Evolutionary conservation across 2,797 vertebrate species (phyloP).

Genomic region (Cyprinodon diabolis): DNA sequence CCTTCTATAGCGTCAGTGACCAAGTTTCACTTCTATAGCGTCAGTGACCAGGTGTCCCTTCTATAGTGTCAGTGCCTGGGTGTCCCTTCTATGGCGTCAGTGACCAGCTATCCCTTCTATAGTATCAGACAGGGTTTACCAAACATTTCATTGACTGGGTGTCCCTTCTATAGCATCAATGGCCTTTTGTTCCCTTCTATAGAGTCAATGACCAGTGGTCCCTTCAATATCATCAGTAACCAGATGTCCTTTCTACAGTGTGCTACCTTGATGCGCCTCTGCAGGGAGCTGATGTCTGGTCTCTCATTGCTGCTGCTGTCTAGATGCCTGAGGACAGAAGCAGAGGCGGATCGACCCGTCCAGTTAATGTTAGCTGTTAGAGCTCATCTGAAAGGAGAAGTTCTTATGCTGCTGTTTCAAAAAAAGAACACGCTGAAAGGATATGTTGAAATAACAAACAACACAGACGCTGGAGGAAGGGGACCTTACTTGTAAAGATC

Average conservation of each 20-base stretch:
- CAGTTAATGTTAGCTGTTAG: background rate
- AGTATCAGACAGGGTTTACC: no score
- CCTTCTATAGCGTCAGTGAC: no score
- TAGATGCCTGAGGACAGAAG: constrained; percentile 84
- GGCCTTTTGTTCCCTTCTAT: no score
- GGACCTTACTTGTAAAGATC: constrained; percentile 95
- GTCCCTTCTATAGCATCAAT: no score
- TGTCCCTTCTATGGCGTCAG: no score
- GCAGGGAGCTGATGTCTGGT: constrained; percentile 96
- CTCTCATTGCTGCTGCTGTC: constrained; percentile 98
- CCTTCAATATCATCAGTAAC: no score
- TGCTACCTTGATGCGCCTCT: constrained; percentile 93
- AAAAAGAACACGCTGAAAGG: background rate
- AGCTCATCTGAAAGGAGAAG: background rate
- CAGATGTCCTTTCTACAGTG: background rate
- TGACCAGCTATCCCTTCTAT: no score
- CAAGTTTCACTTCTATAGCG: no score
- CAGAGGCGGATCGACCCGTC: background rate
- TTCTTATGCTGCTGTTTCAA: background rate
- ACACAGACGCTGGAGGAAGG: background rate
- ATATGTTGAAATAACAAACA: background rate
- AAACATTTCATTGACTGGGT: no score
- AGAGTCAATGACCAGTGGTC: no score
- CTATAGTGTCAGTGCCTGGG: no score
- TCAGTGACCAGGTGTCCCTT: no score